phyloP scores from a whole-genome alignment of 2,797 vertebrate species.

The Scleropages formosus region DNA sequence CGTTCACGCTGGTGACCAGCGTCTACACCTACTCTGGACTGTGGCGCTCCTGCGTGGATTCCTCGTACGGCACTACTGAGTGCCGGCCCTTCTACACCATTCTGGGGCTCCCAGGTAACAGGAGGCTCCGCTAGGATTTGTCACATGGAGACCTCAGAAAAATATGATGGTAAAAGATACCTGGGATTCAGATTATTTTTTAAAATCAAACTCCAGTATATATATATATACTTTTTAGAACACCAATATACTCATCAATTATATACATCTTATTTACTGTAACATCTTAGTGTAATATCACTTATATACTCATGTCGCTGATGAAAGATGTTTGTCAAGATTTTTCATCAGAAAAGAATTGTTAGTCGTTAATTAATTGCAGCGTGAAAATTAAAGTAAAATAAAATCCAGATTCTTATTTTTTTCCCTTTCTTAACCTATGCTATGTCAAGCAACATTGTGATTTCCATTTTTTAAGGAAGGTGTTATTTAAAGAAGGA shows the following conservation, averaged over 20 bases:
- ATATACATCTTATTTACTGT: neutral
- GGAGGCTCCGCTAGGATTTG: neutral
- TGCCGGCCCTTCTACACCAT: conserved; percentile 75
- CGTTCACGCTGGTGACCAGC: conserved; percentile 70
- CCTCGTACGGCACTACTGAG: conserved; percentile 72
- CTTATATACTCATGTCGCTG: too few relatives aligned
- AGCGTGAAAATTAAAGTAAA: too few relatives aligned
- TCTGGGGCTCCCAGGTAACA: conserved; percentile 73
- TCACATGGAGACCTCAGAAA: neutral
- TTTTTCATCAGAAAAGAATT: neutral
- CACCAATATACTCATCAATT: neutral
- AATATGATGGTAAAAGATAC: neutral
- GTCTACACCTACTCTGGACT: conserved; percentile 74
- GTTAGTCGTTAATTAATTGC: too few relatives aligned
- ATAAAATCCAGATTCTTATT: too few relatives aligned
- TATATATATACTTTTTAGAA: too few relatives aligned
- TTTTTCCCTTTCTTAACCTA: too few relatives aligned
- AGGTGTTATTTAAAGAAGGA: too few relatives aligned
- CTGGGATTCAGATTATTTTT: neutral
- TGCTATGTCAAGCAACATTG: too few relatives aligned
- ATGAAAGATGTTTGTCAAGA: neutral
- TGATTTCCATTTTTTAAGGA: too few relatives aligned
- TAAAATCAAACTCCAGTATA: too few relatives aligned
- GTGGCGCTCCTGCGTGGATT: conserved; percentile 72
- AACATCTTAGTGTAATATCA: too few relatives aligned